Base-by-base conservation (phyloP, 2,113 vertebrate genomes). In the Muntiacus muntjak region DNA sequence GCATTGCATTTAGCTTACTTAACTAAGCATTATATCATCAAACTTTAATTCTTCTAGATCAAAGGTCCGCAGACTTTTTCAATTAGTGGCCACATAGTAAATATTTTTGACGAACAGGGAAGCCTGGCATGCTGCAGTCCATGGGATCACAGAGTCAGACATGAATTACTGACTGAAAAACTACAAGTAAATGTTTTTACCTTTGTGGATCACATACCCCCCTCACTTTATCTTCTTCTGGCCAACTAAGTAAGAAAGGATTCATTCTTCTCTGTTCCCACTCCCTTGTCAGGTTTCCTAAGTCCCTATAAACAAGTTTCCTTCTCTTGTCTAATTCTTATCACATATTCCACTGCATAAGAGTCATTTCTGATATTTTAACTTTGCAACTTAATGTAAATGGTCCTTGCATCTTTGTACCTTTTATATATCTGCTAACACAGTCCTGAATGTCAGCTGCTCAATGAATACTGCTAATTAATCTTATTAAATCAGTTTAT, bases 251-350 rank as follows among this genome's bases (percentile, higher is more conserved):
- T 47, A 52, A n/a, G 9, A 60, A 87, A 64, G 7, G 7, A 33
- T 40, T 21, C 28, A 9, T 23, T 21, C 58, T 90, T 15, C 11
- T 28, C 43, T 76, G 1, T 1, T 4, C 25, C 4, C 3, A 0
- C 78, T 36, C 13, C 30, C 12, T 62, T 67, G 43, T 43, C 28
- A 21, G 16, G 13, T 85, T 57, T 76, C 19, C 33, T 84, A 45
- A 78, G 6, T 43, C 26, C 26, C 47, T 67, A 64, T 15, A 64
- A 67, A 88, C 47, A 89, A 84, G 36, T 50, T 58, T 33, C 52
- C 10, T 76, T 57, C 58, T 87, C 81, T 54, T 62, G 28, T 40
- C 76, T 91, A 45, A 85, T 91, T 43, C 36, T 30, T 90, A 1
- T 84, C 2, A 30, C 7, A 28, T 62, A 40, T 9, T 47, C n/a